Evolutionary conservation across 2,888 invertebrate genomes (phyloP), one percentile per base, ranked within the genome.

Genomic region (Drosophila glabriapex): DNA sequence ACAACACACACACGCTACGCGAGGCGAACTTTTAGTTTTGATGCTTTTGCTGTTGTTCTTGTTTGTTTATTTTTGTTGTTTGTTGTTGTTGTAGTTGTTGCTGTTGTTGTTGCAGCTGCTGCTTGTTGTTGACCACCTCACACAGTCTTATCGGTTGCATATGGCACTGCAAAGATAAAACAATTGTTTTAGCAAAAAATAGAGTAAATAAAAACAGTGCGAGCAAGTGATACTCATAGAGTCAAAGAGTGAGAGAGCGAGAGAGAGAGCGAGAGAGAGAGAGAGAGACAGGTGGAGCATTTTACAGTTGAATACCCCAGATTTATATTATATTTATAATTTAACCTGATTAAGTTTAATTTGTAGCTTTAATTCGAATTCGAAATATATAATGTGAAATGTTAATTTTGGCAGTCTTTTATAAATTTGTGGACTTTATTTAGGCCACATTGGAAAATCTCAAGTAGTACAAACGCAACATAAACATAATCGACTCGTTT

Each of bases 111-210:
- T 28, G 53, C 5, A 49, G 66, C n/a, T 56, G 49, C 41, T 49
- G 70, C 59, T 63, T 63, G 71, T 62, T 76, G 73, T 52, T 73
- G 80, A 79, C 74, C 82, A 83, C 68, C 68, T 78, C 71, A 68
- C 82, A 78, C 85, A 87, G 87, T 87, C 85, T 87, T 82, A 87
- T 86, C 82, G 82, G 82, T 86, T 87, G 87, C 87, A 83, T 86
- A 80, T 83, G 87, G 85, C 85, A 85, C 85, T 86, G 83, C 31
- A 78, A 74, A 59, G 19, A 73, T n/a, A 49, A 54, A 9, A 14
- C 19, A 53, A 33, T 28, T 1, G 9, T 7, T 58, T 35, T 12
- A 41, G n/a, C 16, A n/a, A 14, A 50, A 31, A 39, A 25, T 49
- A 19, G 2, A 1, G 1, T 7, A 19, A 19, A 6, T 19, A 19